Percentiles rank a stretch among this genome's conserved stretches.
Evolutionary conservation across 2,113 vertebrate genomes (phyloP).

Genomic region (Mustelus asterias): DNA sequence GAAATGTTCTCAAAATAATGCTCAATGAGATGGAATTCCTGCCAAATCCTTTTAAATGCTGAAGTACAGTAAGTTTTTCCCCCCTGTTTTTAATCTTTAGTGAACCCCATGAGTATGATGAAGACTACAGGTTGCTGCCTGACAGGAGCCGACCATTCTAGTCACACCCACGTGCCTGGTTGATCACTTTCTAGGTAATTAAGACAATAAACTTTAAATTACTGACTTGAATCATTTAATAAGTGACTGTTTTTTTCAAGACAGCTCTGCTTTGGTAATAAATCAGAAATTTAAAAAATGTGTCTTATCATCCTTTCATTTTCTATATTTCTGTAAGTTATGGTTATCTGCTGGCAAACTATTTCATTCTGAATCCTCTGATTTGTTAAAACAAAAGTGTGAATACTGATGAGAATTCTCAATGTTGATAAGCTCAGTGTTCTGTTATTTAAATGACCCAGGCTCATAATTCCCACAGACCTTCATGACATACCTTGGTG

Average conservation of each 20-base stretch:
- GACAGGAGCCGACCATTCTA: background rate
- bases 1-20: background rate
- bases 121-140: background rate
- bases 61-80: background rate
- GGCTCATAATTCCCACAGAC: background rate
- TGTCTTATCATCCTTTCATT: background rate
- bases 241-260: background rate
- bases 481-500: background rate
- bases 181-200: constrained; percentile 11
- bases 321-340: background rate
- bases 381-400: background rate
- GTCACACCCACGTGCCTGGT: background rate
- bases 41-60: background rate
- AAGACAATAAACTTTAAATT: background rate
- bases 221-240: constrained; percentile 13
- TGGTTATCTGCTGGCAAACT: too few relatives aligned
- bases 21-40: background rate
- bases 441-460: background rate
- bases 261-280: background rate
- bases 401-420: background rate
- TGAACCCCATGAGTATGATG: background rate
- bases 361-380: background rate
- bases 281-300: background rate
- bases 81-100: background rate
- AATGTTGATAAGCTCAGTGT: background rate